Evolutionary conservation across 2,113 vertebrate species (phyloP), one percentile per base, ranked within the genome.

Genomic region (Coturnix japonica): DNA sequence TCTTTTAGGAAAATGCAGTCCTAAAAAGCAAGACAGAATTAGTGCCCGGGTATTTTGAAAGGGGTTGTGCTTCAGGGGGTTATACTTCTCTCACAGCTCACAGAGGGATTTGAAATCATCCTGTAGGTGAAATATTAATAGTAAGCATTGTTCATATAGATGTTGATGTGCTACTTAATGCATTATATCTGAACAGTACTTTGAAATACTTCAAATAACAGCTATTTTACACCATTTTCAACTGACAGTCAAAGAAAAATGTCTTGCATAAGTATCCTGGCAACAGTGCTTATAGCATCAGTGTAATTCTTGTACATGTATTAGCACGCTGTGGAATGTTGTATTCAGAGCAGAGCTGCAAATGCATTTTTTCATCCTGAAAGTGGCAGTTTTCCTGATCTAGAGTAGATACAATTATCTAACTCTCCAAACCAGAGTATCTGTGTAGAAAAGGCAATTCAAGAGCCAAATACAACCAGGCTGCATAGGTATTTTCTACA

Each of bases 251-350:
- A 77, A 83, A 91, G 85, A 89, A 93, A 94, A 93, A 87, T 26
- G 10, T 94, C 89, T 96, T 96, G 91, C 60, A 91, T 71, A 95
- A 91, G 91, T 96, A 96, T 96, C 96, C 96, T 96, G 96, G 96
- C 95, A 96, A 96, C 96, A 89, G 39, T 60, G 64, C 64, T 93
- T 92, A 82, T 26, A 90, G 35, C 66, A 77, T 72, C 92, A 82
- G 69, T 1, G 3, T 85, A 96, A 80, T 89, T 92, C 87, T 96
- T 92, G 78, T 80, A 87, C 87, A 77, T 93, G 87, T 85, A 82
- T 92, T 91, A 87, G 65, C 64, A 83, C 74, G 81, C 89, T 89
- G 47, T 33, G 43, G 43, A 91, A 85, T 26, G 44, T 64, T 65
- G 60, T 69, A n/a, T 74, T 92, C 79, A 89, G 57, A 85, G 49